Percentiles rank a stretch among this genome's conserved stretches.
phyloP scores from a whole-genome alignment of 2,113 vertebrate genomes.

The Bubo blakistoni region DNA sequence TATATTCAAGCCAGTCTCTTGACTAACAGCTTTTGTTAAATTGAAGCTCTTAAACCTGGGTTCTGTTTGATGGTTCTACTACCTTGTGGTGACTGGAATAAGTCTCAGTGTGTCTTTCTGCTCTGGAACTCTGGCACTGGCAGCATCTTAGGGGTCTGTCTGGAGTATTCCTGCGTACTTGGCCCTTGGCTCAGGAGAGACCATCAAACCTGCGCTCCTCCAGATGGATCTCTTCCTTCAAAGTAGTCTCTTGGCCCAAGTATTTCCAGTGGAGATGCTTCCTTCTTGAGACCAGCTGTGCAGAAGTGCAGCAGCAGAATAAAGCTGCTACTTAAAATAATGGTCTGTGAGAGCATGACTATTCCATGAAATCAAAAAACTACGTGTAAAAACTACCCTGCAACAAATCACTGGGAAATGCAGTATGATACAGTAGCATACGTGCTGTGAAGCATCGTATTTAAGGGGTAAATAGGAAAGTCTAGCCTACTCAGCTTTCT shows the following conservation, averaged over 20 bases:
- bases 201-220: not conserved
- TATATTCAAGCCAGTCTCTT: not conserved
- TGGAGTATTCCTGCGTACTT: not conserved
- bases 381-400: not conserved
- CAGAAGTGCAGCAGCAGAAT: not conserved
- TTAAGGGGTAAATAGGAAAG: not conserved
- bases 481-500: not conserved
- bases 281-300: not conserved
- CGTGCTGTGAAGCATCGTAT: not conserved
- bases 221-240: not conserved
- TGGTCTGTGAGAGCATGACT: not conserved
- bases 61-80: not conserved
- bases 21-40: not conserved
- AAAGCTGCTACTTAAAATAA: not conserved
- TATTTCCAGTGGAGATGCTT: not conserved
- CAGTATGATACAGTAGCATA: not conserved
- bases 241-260: not conserved
- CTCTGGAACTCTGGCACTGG: not conserved
- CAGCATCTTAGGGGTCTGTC: not conserved
- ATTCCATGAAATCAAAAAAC: not conserved
- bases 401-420: not conserved
- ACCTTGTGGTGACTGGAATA: not conserved
- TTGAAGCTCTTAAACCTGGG: not conserved
- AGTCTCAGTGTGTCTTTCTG: not conserved
- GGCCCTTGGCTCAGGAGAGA: not conserved